Evolutionary conservation across 2,797 vertebrate genomes (phyloP), one percentile per base, ranked within the genome.

Genomic region (Pygocentrus nattereri): DNA sequence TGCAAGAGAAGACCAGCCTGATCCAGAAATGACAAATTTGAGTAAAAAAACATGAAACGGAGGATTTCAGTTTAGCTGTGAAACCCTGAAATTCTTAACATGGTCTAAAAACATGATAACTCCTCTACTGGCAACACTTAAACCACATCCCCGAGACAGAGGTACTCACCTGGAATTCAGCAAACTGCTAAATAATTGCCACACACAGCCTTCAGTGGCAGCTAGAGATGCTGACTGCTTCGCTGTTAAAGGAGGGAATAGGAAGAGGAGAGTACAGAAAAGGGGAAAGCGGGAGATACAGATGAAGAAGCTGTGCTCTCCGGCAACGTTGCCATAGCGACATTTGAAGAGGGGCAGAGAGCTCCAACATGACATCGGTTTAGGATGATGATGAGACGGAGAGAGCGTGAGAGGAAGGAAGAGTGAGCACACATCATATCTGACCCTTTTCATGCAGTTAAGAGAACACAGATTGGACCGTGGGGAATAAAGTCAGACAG

Each of bases 291-390:
- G 85, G 65, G 80, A 78, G 84, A 74, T 61, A 59, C 79, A 87
- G 86, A 78, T 4, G 73, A 76, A 81, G 80, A 79, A 47, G 16
- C 49, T n/a, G 21, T 80, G 23, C 65, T 82, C 80, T 15, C 34
- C n/a, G 86, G 38, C n/a, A 38, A 71, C 15, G 93, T 95, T 93
- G 76, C 91, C 89, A 93, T 93, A 89, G 92, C 88, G 92, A 94
- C 91, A 44, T 52, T 65, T 38, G 27, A 67, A 71, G 34, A 87
- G 81, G 83, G 86, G 78, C 86, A 82, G 70, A 76, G 50, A 54
- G 73, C 62, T 84, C 38, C 62, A 80, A 50, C 27, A 62, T 90
- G 90, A 91, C 88, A 88, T 74, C 73, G 16, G n/a, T 27, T 23
- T 16, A 52, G 70, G 19, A 25, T 62, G 67, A 67, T 11, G 34